Evolutionary conservation across 2,888 invertebrate species (phyloP).

Genomic region (Bombyx huttoni): DNA sequence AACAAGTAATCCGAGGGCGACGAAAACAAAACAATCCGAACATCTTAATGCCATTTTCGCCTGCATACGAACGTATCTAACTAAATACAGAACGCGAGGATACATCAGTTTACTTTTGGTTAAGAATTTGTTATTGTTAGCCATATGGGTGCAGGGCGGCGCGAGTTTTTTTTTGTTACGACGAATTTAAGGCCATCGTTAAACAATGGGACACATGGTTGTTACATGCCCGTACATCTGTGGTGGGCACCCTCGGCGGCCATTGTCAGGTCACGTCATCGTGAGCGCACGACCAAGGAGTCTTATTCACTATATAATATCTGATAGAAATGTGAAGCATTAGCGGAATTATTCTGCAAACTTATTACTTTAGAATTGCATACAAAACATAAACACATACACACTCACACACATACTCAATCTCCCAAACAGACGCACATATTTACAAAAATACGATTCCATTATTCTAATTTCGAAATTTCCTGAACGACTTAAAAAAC

Average conservation of each 20-base stretch:
- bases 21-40: constrained; percentile 4
- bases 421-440: no score
- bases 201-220: constrained; percentile 64
- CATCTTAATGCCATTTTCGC: constrained; percentile 39
- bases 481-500: no score
- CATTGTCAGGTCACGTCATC: constrained; percentile 6
- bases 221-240: constrained; percentile 40
- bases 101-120: constrained; percentile 64
- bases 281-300: neutral
- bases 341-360: no score
- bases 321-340: no score
- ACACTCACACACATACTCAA: no score
- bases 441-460: no score
- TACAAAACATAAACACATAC: no score
- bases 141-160: constrained; percentile 59
- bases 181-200: constrained; percentile 50
- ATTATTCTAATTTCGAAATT: no score
- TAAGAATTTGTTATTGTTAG: constrained; percentile 67
- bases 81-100: constrained; percentile 38
- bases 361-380: no score
- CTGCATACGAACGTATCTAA: constrained; percentile 1
- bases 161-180: constrained; percentile 48
- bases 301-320: neutral
- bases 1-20: neutral
- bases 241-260: constrained; percentile 14